phyloP scores from a whole-genome alignment of 2,113 vertebrate species.

The Xiphophorus maculatus region DNA sequence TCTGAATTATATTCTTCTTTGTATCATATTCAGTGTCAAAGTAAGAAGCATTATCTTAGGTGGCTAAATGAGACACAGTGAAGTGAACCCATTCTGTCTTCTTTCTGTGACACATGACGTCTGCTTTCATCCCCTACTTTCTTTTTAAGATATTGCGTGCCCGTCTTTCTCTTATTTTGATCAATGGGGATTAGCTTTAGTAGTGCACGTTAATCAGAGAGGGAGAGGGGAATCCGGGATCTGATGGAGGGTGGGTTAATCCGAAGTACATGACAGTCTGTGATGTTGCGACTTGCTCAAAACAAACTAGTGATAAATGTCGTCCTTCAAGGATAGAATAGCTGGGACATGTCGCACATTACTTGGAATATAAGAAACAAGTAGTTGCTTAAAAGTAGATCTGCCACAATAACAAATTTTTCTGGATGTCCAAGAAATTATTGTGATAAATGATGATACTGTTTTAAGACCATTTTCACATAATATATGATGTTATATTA shows the following conservation, averaged over 20 bases:
- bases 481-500: too few relatives aligned
- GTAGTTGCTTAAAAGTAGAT: too few relatives aligned
- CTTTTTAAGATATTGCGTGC: not conserved
- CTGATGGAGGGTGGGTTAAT: slow-evolving; percentile 17
- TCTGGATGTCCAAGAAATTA: too few relatives aligned
- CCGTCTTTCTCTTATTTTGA: slow-evolving; percentile 24
- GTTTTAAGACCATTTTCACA: too few relatives aligned
- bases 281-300: slow-evolving; percentile 18
- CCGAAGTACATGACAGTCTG: not conserved
- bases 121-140: slow-evolving; percentile 10
- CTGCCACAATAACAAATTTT: too few relatives aligned
- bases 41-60: slow-evolving; percentile 4
- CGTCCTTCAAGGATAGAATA: not conserved
- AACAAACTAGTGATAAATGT: slow-evolving; percentile 15
- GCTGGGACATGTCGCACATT: not conserved
- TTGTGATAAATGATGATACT: too few relatives aligned
- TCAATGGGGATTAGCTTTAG: slow-evolving; percentile 64
- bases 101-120: slow-evolving; percentile 10
- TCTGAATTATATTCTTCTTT: not conserved
- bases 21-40: not conserved
- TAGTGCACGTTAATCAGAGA: slow-evolving; percentile 41
- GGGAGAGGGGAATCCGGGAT: not conserved
- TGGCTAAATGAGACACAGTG: slow-evolving; percentile 5
- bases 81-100: slow-evolving; percentile 22
- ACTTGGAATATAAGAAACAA: too few relatives aligned